phyloP scores from a whole-genome alignment of 2,113 vertebrate species.

The Euleptes europaea region DNA sequence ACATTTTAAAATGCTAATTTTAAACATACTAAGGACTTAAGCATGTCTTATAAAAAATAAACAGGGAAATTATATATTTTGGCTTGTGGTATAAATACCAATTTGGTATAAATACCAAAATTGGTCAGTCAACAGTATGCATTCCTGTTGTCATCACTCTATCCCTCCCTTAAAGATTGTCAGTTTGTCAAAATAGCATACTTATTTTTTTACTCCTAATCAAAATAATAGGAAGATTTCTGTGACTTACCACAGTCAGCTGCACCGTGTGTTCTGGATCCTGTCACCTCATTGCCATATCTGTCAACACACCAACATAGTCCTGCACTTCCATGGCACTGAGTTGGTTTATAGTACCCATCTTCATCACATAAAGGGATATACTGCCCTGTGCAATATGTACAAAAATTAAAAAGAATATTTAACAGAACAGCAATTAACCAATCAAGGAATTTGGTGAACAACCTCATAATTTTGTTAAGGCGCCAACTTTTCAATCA shows the following conservation, averaged over 20 bases:
- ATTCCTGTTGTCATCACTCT: neutral
- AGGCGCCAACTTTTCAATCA: neutral
- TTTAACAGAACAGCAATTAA: neutral
- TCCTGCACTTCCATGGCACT: conserved; percentile 88
- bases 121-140: neutral
- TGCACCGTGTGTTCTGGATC: conserved; percentile 84
- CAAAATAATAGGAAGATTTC: neutral
- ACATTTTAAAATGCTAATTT: neutral
- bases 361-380: conserved; percentile 92
- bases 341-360: conserved; percentile 91
- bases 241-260: conserved; percentile 86
- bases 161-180: neutral
- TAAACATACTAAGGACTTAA: neutral
- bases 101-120: too few species aligned
- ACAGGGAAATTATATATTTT: neutral
- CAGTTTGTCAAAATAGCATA: neutral
- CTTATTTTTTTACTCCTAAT: neutral
- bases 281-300: conserved; percentile 91
- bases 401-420: neutral
- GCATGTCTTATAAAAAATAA: neutral
- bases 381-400: conserved; percentile 80
- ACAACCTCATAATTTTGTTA: neutral
- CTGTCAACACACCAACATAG: conserved; percentile 98
- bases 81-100: neutral
- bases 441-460: neutral